phyloP scores from a whole-genome alignment of 2,888 invertebrate genomes.

The Polydrusus tereticollis region DNA sequence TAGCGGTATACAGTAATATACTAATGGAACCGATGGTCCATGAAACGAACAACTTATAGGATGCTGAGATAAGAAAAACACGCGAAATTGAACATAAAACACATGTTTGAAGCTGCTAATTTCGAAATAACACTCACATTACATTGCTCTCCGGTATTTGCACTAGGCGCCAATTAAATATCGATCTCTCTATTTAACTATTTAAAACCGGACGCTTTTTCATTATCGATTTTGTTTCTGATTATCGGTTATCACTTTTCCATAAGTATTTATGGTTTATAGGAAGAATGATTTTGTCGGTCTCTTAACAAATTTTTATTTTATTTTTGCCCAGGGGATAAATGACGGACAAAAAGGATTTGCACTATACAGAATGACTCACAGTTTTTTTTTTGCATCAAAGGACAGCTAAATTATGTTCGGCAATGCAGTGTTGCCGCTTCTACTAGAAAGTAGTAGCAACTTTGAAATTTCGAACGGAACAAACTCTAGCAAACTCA shows the following conservation, averaged over 20 bases:
- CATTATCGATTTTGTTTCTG: not conserved
- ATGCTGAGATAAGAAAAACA: constrained; percentile 37
- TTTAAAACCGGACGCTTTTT: not conserved
- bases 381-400: too few species aligned
- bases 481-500: too few species aligned
- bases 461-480: too few species aligned
- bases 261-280: too few species aligned
- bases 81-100: constrained; percentile 37
- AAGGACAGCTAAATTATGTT: too few species aligned
- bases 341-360: too few species aligned
- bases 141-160: constrained; percentile 4
- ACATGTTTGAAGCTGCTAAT: constrained; percentile 37
- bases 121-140: constrained; percentile 32
- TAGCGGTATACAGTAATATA: not conserved
- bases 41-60: constrained; percentile 21
- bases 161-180: constrained; percentile 6
- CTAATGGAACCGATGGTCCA: constrained; percentile 26
- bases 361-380: too few species aligned
- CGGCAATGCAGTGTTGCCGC: too few species aligned
- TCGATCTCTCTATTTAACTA: constrained; percentile 6
- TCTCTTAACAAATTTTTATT: too few species aligned
- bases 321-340: too few species aligned
- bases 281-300: too few species aligned
- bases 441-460: too few species aligned
- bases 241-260: not conserved